These are phyloP conservation scores for Miichthys miiuy DNA, from an alignment of 2,797 vertebrate species.

Conservation along the genomic window DNA sequence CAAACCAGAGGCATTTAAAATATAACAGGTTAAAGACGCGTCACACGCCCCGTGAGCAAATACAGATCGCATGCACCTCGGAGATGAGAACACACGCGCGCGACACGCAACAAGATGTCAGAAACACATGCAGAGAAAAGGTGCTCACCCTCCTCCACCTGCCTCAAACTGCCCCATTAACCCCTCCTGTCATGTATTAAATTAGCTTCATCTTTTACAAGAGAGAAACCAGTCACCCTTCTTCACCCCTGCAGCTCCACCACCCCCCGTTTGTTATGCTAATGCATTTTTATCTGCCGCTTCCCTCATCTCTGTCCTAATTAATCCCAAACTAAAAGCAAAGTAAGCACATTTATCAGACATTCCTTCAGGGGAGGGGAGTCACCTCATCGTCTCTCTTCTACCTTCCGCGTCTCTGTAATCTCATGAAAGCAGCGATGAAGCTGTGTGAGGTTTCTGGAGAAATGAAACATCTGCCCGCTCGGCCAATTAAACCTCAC, in stretches of 20 bases:
- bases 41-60: conserved; percentile 47
- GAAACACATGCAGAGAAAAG: conserved; percentile 20
- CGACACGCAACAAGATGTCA: conserved; percentile 14
- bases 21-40: conserved; percentile 41
- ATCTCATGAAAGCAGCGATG: conserved; percentile 42
- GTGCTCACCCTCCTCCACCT: conserved; percentile 38
- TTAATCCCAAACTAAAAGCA: conserved; percentile 73
- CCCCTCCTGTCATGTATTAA: conserved; percentile 74
- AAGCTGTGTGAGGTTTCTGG: conserved; percentile 33
- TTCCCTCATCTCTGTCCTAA: conserved; percentile 58
- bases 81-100: too few species aligned
- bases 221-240: conserved; percentile 34
- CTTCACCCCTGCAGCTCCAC: conserved; percentile 64
- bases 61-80: conserved; percentile 18
- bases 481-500: conserved; percentile 29
- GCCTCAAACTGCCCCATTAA: conserved; percentile 73
- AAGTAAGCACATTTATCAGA: conserved; percentile 64
- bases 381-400: conserved; percentile 28
- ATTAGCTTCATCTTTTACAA: conserved; percentile 69
- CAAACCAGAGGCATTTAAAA: conserved; percentile 35
- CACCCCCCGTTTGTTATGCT: conserved; percentile 69
- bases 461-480: conserved; percentile 29
- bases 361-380: conserved; percentile 64
- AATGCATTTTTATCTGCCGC: conserved; percentile 64
- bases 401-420: conserved; percentile 32